Evolutionary conservation across 2,797 vertebrate species (phyloP).

Genomic region (Tiaroga cobitis): DNA sequence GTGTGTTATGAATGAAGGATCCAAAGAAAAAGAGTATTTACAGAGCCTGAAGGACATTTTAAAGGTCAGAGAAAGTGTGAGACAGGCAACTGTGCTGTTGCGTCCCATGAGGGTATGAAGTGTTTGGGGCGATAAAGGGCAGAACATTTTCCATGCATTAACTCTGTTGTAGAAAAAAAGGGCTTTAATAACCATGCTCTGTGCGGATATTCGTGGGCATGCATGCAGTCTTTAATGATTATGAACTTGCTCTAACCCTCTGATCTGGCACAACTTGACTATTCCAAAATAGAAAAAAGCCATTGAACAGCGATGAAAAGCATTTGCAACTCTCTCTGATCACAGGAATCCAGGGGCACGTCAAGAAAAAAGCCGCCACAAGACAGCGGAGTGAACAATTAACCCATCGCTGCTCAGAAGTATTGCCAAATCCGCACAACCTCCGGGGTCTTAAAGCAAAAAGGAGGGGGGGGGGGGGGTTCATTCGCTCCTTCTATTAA

Average conservation of each 20-base stretch:
- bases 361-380: conserved; percentile 11
- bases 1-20: conserved; percentile 4
- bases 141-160: neutral
- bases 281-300: conserved; percentile 39
- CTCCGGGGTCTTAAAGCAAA: conserved; percentile 28
- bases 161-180: neutral
- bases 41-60: conserved; percentile 44
- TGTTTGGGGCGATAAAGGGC: conserved; percentile 31
- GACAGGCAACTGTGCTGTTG: conserved; percentile 44
- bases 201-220: neutral
- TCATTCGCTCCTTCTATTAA: conserved; percentile 45
- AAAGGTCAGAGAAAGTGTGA: conserved; percentile 55
- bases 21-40: conserved; percentile 24
- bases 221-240: conserved; percentile 33
- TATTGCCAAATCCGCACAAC: conserved; percentile 55
- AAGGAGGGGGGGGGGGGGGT: neutral
- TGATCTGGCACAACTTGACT: conserved; percentile 47
- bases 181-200: conserved; percentile 7
- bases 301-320: conserved; percentile 42
- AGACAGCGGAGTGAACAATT: conserved; percentile 53
- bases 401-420: conserved; percentile 57
- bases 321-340: conserved; percentile 46
- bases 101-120: conserved; percentile 28
- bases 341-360: conserved; percentile 39
- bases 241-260: conserved; percentile 47